Evolutionary conservation across 2,888 invertebrate species (phyloP).

Genomic region (Platynereis dumerilii): DNA sequence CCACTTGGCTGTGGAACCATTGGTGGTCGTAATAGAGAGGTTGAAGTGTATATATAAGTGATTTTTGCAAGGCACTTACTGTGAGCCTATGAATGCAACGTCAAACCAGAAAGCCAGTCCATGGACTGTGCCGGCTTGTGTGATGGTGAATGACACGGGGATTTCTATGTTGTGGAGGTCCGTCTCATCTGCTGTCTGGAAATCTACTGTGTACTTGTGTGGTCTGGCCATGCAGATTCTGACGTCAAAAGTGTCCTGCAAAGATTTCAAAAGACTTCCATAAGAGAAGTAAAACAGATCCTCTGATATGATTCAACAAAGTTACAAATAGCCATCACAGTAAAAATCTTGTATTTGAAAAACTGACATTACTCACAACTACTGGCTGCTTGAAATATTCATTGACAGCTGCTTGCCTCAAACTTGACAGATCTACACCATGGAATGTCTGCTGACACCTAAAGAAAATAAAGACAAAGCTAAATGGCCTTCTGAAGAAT

Average conservation of each 20-base stretch:
- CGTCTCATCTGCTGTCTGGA: conserved; percentile 87
- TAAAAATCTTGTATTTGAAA: conserved; percentile 2
- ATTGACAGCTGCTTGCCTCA: conserved; percentile 90
- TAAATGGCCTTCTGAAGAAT: neutral
- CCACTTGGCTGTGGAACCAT: too few relatives aligned
- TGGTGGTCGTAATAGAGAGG: too few relatives aligned
- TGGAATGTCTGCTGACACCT: conserved; percentile 95
- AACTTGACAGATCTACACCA: conserved; percentile 91
- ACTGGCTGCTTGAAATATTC: conserved; percentile 98
- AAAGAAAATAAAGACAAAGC: conserved; percentile 26
- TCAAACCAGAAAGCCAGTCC: conserved; percentile 99
- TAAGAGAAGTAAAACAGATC: too few relatives aligned
- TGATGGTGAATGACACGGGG: conserved; percentile 88
- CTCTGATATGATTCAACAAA: too few relatives aligned
- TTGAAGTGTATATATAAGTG: too few relatives aligned
- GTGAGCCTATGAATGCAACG: conserved; percentile 87
- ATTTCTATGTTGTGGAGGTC: conserved; percentile 95
- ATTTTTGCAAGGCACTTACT: conserved; percentile 58
- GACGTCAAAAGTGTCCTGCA: conserved; percentile 91
- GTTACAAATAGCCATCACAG: too few relatives aligned
- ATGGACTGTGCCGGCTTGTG: conserved; percentile 93
- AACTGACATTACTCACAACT: conserved; percentile 69
- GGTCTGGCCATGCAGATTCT: conserved; percentile 96
- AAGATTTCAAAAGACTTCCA: conserved; percentile 12
- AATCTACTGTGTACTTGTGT: conserved; percentile 91